Conservation (phyloP, 2,797 vertebrate genomes). For the Microctenopoma stevenorrisi region DNA sequence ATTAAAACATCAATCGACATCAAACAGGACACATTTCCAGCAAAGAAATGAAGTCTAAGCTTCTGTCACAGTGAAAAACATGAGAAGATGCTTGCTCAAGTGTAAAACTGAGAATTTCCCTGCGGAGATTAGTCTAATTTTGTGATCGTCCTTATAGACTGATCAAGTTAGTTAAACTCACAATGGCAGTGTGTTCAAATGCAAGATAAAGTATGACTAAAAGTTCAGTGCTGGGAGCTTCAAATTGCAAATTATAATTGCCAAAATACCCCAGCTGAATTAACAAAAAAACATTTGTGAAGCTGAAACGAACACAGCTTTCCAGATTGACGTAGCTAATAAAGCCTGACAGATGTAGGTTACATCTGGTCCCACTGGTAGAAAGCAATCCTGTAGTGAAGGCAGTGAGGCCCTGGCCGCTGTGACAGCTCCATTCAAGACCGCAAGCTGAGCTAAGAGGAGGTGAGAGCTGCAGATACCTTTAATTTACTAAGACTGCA, state of each 20-base stretch:
- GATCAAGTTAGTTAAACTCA: conserved; percentile 38
- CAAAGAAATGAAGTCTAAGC: conserved; percentile 34
- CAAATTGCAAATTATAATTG: conserved; percentile 16
- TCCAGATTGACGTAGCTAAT: conserved; percentile 68
- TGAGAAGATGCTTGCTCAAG: conserved; percentile 36
- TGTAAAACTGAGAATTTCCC: conserved; percentile 48
- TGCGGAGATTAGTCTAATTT: conserved; percentile 27
- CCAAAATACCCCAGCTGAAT: conserved; percentile 16
- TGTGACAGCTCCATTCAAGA: conserved; percentile 64
- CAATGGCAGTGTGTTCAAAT: background rate
- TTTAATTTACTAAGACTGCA: conserved; percentile 62
- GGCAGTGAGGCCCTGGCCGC: conserved; percentile 54
- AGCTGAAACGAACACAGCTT: conserved; percentile 46
- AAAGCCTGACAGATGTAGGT: conserved; percentile 81
- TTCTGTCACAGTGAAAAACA: conserved; percentile 32
- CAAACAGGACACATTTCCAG: conserved; percentile 49
- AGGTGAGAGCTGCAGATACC: conserved; percentile 50
- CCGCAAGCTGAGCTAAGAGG: conserved; percentile 42
- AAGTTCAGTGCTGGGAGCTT: conserved; percentile 11
- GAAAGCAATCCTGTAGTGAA: conserved; percentile 60
- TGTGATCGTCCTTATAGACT: conserved; percentile 33
- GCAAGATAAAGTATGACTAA: conserved; percentile 12
- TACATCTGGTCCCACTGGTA: conserved; percentile 71
- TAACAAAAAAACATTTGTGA: conserved; percentile 36
- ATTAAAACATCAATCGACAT: conserved; percentile 68